Base-by-base conservation (phyloP, 2,888 invertebrate species). In the Rapana venosa region DNA sequence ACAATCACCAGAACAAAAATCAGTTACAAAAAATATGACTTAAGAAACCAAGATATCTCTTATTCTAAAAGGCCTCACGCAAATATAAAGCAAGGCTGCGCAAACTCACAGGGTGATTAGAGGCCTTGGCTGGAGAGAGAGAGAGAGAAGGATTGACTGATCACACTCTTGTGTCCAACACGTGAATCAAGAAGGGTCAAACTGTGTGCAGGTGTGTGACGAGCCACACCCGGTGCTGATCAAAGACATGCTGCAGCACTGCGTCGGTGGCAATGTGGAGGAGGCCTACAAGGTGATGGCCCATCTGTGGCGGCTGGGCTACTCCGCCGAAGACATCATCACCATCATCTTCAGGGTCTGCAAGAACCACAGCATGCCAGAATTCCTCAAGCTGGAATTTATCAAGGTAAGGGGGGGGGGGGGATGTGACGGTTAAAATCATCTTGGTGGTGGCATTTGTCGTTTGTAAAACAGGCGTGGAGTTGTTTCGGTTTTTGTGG, bases 151-250 rank as follows among this genome's bases (percentile, higher is more conserved):
- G 66, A 17, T 66, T 66, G 11, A 66, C 22, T 15, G 15, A 20
- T 70, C 70, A 70, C 47, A 47, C 47, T 47, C 66, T 70, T 13
- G 26, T 70, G 26, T 70, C 70, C 47, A 47, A 47, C 2, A 47
- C 8, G 47, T 47, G 47, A 5, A 47, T 47, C 47, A 47, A 47
- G 47, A 47, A 47, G 47, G 47, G 47, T 2, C 47, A 47, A 47
- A 47, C 47, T 47, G 47, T 47, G 47, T 6, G 0, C 92, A 97
- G 97, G 99, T 99, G 20, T 99, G 99, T 96, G 99, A 99, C 96
- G 99, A 99, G 96, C 99, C 99, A 0, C 99, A 99, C 97, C 99
- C 99, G 0, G 97, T 99, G 96, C 96, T 99, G 2, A 97, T 99
- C 87, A 98, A 98, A 96, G 97, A 98, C 94, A 99, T 99, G 99